Evolutionary conservation across 30 jellyfish, hydroid and myxozoan species (phyloP), one percentile per base, ranked within the genome.

Genomic region (Clytia hemisphaerica): DNA sequence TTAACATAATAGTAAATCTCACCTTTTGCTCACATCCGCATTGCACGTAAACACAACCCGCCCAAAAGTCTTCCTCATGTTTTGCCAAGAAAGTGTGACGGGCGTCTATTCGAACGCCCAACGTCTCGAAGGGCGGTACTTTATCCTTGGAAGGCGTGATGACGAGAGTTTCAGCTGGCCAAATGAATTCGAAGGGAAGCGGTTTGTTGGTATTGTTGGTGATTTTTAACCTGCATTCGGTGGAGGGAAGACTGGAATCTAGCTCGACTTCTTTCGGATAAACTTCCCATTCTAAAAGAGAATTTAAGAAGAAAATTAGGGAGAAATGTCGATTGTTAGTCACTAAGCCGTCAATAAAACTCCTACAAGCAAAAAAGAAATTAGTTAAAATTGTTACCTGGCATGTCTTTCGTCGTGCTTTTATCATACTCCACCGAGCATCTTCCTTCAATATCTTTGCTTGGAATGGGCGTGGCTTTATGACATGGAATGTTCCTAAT

Each of bases 91-190:
- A 86, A 26, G 94, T 72, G 2, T 86, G 92, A 22, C 79, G 79
- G 31, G 88, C 77, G 15, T 77, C 59, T 10, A 86, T 83, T 9
- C 83, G 54, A 22, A 86, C 78, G 19, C 65, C 88, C 72, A 86
- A 42, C 38, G 74, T 90, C 40, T 94, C 79, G 75, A 79, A 58
- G 28, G 96, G 88, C 3, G 96, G 94, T 4, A 86, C 63, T 47
- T 37, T 73, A 58, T 79, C 96, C 58, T 86, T 79, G 53, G 94
- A 71, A 22, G 96, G 96, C 0, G 91, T 86, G 24, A 86, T 86
- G 25, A 76, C 84, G 2, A 86, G 68, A 29, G 90, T 79, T 46
- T 86, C 77, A 7, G 93, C 92, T 0, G 96, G 96, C 96, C 96
- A 86, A 47, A 86, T 76, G 61, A 86, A 86, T 53, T 78, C 92